A percentile compares a stretch with the other conserved stretches of the same genome.
Evolutionary conservation across 2,888 invertebrate species (phyloP).

Genomic region (Heteropelma amictum): DNA sequence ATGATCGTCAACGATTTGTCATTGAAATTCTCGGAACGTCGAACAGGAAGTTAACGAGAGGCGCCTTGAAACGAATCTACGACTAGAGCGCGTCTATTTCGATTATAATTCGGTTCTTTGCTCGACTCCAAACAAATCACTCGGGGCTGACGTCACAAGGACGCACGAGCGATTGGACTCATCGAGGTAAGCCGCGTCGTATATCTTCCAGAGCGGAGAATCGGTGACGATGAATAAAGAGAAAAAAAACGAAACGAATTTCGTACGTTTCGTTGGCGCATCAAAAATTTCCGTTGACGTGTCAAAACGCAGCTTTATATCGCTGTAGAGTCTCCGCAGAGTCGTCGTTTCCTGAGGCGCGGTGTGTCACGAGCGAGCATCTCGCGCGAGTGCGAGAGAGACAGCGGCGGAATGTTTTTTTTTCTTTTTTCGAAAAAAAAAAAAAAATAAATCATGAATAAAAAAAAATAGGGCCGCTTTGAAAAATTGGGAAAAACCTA

Average conservation of each 20-base stretch:
- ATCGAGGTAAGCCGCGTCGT: too few relatives aligned
- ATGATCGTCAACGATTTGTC: constrained; percentile 1
- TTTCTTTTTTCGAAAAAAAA: too few relatives aligned
- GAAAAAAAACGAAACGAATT: not conserved
- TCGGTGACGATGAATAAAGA: not conserved
- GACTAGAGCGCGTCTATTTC: not conserved
- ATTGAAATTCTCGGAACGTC: constrained; percentile 4
- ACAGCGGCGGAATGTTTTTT: too few relatives aligned
- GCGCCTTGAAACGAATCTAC: constrained; percentile 5
- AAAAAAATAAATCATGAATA: too few relatives aligned
- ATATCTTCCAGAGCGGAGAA: constrained; percentile 6
- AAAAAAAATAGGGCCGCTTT: too few relatives aligned
- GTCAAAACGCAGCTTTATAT: not conserved
- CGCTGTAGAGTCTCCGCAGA: not conserved
- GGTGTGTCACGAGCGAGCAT: too few relatives aligned
- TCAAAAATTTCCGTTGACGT: not conserved
- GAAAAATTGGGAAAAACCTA: too few relatives aligned
- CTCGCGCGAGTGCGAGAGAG: too few relatives aligned
- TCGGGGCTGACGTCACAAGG: constrained; percentile 37
- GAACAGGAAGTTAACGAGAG: constrained; percentile 8
- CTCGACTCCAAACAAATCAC: constrained; percentile 12
- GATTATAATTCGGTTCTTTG: constrained; percentile 20
- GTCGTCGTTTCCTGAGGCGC: too few relatives aligned
- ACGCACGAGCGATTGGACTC: too few relatives aligned
- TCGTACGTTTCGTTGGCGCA: not conserved